Percentiles rank a stretch among this genome's conserved stretches.
Evolutionary conservation across 2,797 vertebrate species (phyloP).

Genomic region (Sebastes kiyomatsui): DNA sequence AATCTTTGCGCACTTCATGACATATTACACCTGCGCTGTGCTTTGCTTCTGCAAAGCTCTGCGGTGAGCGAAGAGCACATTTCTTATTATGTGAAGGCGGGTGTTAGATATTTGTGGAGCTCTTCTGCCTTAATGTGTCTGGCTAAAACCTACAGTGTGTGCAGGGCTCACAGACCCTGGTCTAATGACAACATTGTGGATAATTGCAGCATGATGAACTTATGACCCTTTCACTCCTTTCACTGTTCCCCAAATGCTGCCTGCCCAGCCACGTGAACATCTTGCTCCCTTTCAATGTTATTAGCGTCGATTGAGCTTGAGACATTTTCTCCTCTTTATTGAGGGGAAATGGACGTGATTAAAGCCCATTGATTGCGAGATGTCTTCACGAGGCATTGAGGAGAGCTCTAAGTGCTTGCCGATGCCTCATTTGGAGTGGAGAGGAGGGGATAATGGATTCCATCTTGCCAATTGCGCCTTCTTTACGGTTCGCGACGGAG

Average conservation of each 20-base stretch:
- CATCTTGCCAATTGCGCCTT: conserved; percentile 46
- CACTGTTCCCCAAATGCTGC: conserved; percentile 10
- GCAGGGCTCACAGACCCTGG: neutral
- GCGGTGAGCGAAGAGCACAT: too few relatives aligned
- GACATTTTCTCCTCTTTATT: conserved; percentile 55
- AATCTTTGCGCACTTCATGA: too few relatives aligned
- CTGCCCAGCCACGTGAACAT: conserved; percentile 8
- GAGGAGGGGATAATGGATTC: conserved; percentile 73
- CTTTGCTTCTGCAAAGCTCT: too few relatives aligned
- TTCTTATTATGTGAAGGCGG: too few relatives aligned
- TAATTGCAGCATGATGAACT: conserved; percentile 39
- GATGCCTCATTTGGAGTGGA: conserved; percentile 51
- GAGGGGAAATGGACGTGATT: conserved; percentile 61
- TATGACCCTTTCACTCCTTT: conserved; percentile 21
- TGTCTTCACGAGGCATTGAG: conserved; percentile 59
- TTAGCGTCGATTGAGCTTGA: conserved; percentile 45
- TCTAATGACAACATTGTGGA: conserved; percentile 7
- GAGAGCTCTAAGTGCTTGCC: conserved; percentile 53
- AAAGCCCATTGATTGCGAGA: conserved; percentile 70
- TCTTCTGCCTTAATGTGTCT: neutral
- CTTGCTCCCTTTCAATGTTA: conserved; percentile 25
- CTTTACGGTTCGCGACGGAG: conserved; percentile 70
- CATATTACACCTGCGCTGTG: too few relatives aligned
- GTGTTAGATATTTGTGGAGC: neutral
- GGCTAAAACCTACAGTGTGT: neutral